Conservation (phyloP, 1,140 invertebrate species). For the Calosoma granatense region DNA sequence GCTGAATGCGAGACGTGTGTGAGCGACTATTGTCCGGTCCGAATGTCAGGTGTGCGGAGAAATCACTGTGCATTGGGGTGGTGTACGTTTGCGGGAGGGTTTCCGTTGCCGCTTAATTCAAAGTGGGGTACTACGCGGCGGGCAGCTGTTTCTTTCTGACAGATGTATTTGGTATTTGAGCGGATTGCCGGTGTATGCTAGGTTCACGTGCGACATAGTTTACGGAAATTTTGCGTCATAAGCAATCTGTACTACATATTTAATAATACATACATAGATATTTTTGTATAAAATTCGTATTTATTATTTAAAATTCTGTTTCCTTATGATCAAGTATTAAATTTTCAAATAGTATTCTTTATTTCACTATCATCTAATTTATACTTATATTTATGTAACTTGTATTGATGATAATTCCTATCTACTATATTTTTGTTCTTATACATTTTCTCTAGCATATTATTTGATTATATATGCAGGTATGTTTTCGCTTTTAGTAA, state of each 20-base stretch:
- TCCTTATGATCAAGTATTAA: not conserved
- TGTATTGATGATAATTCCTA: no score
- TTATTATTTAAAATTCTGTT: not conserved
- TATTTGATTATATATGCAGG: no score
- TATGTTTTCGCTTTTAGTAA: no score
- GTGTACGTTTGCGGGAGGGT: not conserved
- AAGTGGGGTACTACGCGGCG: not conserved
- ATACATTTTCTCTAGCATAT: no score
- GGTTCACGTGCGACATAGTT: not conserved
- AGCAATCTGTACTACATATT: not conserved
- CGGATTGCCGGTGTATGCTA: not conserved
- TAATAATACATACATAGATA: not conserved
- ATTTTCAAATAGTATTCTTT: not conserved
- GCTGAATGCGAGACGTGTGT: not conserved
- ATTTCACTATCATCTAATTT: not conserved
- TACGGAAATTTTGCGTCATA: no score
- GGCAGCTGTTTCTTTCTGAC: constrained; percentile 1
- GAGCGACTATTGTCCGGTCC: not conserved
- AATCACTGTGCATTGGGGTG: not conserved
- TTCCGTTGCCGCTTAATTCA: not conserved
- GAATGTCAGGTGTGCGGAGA: not conserved
- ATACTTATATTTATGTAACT: no score
- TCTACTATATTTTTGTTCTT: no score
- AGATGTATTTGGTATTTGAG: not conserved
- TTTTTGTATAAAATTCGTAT: not conserved